Evolutionary conservation across 2,888 invertebrate species (phyloP).

Genomic region (Microplitis manilae): DNA sequence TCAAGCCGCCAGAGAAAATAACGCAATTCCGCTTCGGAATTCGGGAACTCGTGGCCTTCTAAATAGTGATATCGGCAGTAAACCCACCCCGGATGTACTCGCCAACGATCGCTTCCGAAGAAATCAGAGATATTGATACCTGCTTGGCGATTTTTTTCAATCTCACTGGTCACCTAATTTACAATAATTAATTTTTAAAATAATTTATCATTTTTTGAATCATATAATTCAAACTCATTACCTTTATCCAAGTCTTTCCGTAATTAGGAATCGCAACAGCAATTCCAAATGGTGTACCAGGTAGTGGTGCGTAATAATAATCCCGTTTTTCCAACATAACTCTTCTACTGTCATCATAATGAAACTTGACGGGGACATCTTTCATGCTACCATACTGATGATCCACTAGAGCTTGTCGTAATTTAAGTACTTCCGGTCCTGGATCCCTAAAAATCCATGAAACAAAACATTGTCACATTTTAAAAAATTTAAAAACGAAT

Average conservation of each 20-base stretch:
- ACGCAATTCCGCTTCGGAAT: slow-evolving; percentile 82
- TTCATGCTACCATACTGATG: slow-evolving; percentile 79
- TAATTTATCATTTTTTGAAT: not conserved
- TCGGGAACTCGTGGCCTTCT: slow-evolving; percentile 82
- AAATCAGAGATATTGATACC: slow-evolving; percentile 82
- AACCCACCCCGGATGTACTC: slow-evolving; percentile 90
- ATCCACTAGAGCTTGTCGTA: slow-evolving; percentile 82
- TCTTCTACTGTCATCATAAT: slow-evolving; percentile 89
- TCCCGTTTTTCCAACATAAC: slow-evolving; percentile 85
- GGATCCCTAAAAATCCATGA: slow-evolving; percentile 56
- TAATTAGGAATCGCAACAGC: slow-evolving; percentile 89
- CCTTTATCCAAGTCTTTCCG: slow-evolving; percentile 80
- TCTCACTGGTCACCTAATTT: slow-evolving; percentile 82
- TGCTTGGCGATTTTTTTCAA: slow-evolving; percentile 78
- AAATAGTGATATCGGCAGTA: slow-evolving; percentile 91
- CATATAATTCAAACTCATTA: slow-evolving; percentile 42
- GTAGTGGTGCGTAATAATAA: slow-evolving; percentile 87
- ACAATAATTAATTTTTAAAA: not conserved
- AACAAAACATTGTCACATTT: slow-evolving; percentile 10
- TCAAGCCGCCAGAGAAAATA: slow-evolving; percentile 83
- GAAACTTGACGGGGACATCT: slow-evolving; percentile 82
- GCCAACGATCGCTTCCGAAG: slow-evolving; percentile 83
- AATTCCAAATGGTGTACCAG: slow-evolving; percentile 90
- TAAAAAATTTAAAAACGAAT: not conserved
- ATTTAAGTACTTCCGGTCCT: slow-evolving; percentile 65